Evolutionary conservation across 2,113 vertebrate genomes (phyloP).

Genomic region (Tychaedon coryphoeus): DNA sequence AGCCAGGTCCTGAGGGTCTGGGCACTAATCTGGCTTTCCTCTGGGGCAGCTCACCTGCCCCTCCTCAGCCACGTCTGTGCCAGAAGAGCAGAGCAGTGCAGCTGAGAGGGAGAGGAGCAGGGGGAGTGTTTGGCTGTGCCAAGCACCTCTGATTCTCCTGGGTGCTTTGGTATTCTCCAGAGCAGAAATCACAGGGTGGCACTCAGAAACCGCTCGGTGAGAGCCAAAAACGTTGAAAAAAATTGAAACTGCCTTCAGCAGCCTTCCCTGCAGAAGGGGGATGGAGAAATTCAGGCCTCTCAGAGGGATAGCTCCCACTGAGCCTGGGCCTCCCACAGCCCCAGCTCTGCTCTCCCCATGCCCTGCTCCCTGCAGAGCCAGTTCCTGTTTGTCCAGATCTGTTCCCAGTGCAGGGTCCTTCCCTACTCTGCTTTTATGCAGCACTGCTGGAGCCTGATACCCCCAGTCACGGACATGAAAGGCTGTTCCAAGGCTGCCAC

Average conservation of each 20-base stretch:
- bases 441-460: not conserved
- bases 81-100: not conserved
- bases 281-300: not conserved
- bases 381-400: not conserved
- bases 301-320: fast-evolving
- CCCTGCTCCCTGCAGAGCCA: not conserved
- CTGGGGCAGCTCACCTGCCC: not conserved
- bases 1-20: not conserved
- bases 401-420: fast-evolving
- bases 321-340: not conserved
- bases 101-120: not conserved
- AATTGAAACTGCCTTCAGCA: not conserved
- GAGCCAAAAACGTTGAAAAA: not conserved
- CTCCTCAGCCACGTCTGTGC: fast-evolving
- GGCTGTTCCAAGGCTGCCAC: not conserved
- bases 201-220: fast-evolving
- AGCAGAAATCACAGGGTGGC: not conserved
- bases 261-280: not conserved
- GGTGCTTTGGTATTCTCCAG: not conserved
- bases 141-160: not conserved
- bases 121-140: not conserved
- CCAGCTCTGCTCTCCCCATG: not conserved
- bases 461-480: fast-evolving
- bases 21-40: not conserved
- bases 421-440: not conserved